phyloP scores from a whole-genome alignment of 2,888 invertebrate genomes.

The Cheilosia soror region DNA sequence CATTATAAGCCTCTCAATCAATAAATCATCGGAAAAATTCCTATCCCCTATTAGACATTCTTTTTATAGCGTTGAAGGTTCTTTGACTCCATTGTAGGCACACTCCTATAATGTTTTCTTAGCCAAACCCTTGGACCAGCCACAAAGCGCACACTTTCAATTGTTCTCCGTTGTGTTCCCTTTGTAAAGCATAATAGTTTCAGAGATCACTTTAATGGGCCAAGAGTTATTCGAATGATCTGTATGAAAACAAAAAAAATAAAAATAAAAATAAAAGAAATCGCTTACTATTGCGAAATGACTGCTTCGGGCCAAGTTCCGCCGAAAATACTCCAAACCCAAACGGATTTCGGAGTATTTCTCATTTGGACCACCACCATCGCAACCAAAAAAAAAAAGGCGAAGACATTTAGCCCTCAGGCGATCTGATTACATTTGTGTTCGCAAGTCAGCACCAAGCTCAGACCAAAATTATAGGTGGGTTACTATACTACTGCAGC shows the following conservation, averaged over 20 bases:
- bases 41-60: no score
- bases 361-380: slow-evolving; percentile 42
- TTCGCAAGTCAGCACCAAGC: slow-evolving; percentile 26
- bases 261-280: slow-evolving; percentile 12
- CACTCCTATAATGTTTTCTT: background rate
- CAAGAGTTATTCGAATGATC: background rate
- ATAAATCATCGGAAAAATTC: no score
- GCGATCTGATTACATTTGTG: slow-evolving; percentile 36
- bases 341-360: slow-evolving; percentile 2
- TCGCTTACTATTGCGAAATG: slow-evolving; percentile 28
- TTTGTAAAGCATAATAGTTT: background rate
- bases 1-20: no score
- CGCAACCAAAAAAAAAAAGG: background rate
- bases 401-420: slow-evolving; percentile 42
- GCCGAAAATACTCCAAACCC: slow-evolving; percentile 1
- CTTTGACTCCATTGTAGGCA: no score
- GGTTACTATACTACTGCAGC: background rate
- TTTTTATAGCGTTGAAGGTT: no score
- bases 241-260: background rate
- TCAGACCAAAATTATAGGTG: slow-evolving; percentile 24
- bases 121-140: background rate
- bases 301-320: slow-evolving; percentile 12
- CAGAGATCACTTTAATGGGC: slow-evolving; percentile 11
- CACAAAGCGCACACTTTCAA: slow-evolving; percentile 17
- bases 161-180: slow-evolving; percentile 17